phyloP scores from a whole-genome alignment of 2,888 invertebrate species.

The Dioctria rufipes region DNA sequence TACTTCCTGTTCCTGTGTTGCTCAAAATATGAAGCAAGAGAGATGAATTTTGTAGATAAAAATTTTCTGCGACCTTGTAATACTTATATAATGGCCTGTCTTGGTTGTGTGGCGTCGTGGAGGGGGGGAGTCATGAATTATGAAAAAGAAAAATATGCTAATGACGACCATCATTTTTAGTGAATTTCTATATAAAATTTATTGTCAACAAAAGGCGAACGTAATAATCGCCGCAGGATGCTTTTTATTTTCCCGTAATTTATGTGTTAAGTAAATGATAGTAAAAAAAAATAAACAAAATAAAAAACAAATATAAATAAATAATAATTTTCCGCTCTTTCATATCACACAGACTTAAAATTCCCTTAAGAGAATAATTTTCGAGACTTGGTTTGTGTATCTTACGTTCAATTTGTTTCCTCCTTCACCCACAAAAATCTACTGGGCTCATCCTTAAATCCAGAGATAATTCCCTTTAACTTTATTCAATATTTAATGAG shows the following conservation, averaged over 20 bases:
- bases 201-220: neutral
- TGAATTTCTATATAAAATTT: neutral
- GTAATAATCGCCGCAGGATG: neutral
- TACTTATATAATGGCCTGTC: neutral
- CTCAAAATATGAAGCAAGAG: neutral
- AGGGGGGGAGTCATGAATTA: neutral
- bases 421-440: neutral
- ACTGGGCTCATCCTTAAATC: conserved; percentile 6
- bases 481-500: conserved; percentile 37
- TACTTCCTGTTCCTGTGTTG: neutral
- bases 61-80: neutral
- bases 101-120: too few species aligned
- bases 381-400: neutral
- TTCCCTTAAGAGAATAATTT: neutral
- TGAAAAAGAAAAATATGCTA: neutral
- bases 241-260: neutral
- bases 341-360: neutral
- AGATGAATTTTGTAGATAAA: too few species aligned
- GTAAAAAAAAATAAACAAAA: too few species aligned
- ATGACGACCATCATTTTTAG: neutral
- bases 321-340: conserved; percentile 15
- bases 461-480: conserved; percentile 38
- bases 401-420: conserved; percentile 37
- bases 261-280: too few species aligned
- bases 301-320: neutral